Evolutionary conservation across 1,140 invertebrate species (phyloP).

Genomic region (Kradibia gibbosae): DNA sequence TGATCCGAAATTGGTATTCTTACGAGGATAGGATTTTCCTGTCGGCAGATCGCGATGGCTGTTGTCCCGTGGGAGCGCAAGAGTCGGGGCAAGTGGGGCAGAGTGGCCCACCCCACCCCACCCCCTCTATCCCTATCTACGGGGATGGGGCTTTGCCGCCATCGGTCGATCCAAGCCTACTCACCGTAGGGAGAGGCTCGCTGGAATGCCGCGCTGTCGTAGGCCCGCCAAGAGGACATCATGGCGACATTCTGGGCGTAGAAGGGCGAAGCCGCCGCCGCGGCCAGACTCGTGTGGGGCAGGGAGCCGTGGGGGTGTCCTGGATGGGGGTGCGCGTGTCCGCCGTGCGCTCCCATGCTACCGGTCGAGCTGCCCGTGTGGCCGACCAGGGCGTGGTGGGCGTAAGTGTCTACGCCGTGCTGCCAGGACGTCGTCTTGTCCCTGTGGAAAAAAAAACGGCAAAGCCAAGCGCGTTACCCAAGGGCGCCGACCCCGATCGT

Average conservation of each 20-base stretch:
- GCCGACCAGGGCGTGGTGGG: slow-evolving; percentile 68
- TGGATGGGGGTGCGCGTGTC: slow-evolving; percentile 65
- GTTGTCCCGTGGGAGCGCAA: no score
- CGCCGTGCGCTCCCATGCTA: slow-evolving; percentile 65
- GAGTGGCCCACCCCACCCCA: no score
- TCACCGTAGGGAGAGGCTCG: slow-evolving; percentile 82
- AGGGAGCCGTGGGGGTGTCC: slow-evolving; percentile 68
- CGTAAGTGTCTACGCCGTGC: slow-evolving; percentile 70
- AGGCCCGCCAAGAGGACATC: slow-evolving; percentile 86
- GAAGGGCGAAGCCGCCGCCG: slow-evolving; percentile 74
- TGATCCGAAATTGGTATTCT: no score
- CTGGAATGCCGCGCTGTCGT: slow-evolving; percentile 82
- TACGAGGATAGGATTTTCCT: no score
- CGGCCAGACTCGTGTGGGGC: slow-evolving; percentile 70
- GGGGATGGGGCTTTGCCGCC: no score
- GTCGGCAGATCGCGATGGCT: no score
- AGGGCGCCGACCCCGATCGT: no score
- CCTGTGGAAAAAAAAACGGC: slow-evolving; percentile 60
- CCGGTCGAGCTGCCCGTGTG: slow-evolving; percentile 65
- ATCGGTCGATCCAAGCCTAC: no score
- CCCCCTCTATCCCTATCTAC: no score
- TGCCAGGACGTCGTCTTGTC: slow-evolving; percentile 70
- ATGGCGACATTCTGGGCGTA: slow-evolving; percentile 82
- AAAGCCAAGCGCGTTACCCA: no score
- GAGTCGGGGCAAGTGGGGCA: no score